Base-by-base conservation (phyloP, 2,888 invertebrate genomes). In the Zhengitettix transpicula region DNA sequence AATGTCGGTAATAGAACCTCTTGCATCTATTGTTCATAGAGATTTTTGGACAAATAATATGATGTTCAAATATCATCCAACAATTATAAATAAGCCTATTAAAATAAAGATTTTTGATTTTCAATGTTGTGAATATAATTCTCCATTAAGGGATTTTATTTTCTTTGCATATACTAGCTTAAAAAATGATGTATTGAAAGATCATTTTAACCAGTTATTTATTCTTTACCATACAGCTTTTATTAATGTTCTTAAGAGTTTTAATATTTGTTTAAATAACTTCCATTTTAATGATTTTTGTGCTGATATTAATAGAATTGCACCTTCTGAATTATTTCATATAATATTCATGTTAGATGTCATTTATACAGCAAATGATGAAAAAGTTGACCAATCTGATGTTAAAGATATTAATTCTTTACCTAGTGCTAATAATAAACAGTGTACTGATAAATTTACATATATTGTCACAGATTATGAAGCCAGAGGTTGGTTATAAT, bases 31-130 rank as follows among this genome's bases (percentile, higher is more conserved):
- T 28, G 72, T 75, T 1, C 82, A 82, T 64, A 71, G 74, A 0
- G 82, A 82, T 67, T 74, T 79, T 57, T 82, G 82, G 82, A 76
- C 78, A 14, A 82, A 81, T 66, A 82, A 82, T 64, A 73, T 81
- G 1, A 77, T 82, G 75, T 70, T 81, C 14, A 70, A 73, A 58
- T 72, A 73, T 58, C 74, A 79, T 68, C 5, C 14, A 47, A 12
- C 47, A n/a, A 47, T 14, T 1, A 8, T 3, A 14, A 8, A 47
- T 47, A 28, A 28, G 28, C 28, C 28, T 5, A 28, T 28, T 28
- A 73, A 75, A 61, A 68, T 81, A 5, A 82, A 81, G 69, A 75
- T 82, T 55, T 73, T 82, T 1, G 82, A 82, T 65, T 77, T 81
- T 61, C 82, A 82, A 68, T 73, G 79, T 42, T 76, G 78, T 52